phyloP scores from a whole-genome alignment of 1,140 invertebrate genomes.

The Chymomyza costata region DNA sequence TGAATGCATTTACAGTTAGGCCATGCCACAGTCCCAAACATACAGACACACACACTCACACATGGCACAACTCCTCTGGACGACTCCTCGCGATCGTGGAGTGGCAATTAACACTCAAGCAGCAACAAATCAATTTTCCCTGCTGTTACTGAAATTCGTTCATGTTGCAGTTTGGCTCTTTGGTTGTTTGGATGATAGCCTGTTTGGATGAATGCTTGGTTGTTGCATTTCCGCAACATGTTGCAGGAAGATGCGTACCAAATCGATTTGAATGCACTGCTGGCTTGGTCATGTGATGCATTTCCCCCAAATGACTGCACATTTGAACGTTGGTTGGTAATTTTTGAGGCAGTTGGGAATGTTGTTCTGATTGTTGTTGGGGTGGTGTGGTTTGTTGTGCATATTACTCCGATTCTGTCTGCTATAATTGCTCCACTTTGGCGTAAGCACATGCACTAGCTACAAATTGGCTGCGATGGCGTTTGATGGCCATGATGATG shows the following conservation, averaged over 20 bases:
- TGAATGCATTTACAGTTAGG: conserved; percentile 36
- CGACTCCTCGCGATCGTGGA: conserved; percentile 31
- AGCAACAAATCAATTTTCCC: conserved; percentile 69
- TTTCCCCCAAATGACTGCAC: conserved; percentile 21
- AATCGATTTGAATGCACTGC: conserved; percentile 63
- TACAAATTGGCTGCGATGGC: conserved; percentile 35
- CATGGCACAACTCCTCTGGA: conserved; percentile 27
- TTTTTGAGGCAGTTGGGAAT: conserved; percentile 18
- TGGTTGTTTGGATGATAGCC: too few relatives aligned
- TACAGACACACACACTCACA: conserved; percentile 17
- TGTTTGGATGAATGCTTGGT: conserved; percentile 24
- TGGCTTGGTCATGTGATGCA: not conserved
- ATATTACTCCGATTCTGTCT: not conserved
- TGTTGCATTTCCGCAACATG: conserved; percentile 51
- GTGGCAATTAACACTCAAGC: conserved; percentile 69
- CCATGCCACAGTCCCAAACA: conserved; percentile 28
- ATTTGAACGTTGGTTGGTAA: conserved; percentile 17
- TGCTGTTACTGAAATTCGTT: conserved; percentile 34
- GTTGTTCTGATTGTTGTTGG: conserved; percentile 10
- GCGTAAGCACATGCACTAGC: not conserved
- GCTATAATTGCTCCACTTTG: conserved; percentile 41
- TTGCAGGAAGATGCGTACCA: conserved; percentile 67
- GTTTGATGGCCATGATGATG: not conserved
- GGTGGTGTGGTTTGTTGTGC: too few relatives aligned
- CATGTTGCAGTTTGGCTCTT: too few relatives aligned